Evolutionary conservation across 2,113 vertebrate genomes (phyloP), one percentile per base, ranked within the genome.

Genomic region (Pterocles gutturalis): DNA sequence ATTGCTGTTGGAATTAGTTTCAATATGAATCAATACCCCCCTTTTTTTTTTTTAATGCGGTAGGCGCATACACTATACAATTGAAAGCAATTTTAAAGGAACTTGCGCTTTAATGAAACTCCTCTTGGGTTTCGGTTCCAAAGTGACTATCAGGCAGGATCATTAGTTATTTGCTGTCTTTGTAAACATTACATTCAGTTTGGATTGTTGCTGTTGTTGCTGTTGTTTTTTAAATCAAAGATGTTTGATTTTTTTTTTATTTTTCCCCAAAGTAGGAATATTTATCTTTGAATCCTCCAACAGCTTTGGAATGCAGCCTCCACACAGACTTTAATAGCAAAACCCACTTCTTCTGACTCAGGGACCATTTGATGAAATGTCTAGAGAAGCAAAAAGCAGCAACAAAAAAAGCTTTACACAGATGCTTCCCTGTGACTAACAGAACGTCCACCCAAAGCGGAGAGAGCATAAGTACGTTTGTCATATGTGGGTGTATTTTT

Each of bases 271-370:
- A 90, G 84, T 93, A 98, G 90, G 98, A 95, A 94, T 97, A 98
- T 98, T 98, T 98, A 97, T 97, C 97, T 98, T 97, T 82, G 93
- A 97, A 93, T 86, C 93, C 75, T 92, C 93, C 97, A 93, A 96
- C 96, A 93, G 94, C 97, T 97, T 97, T 97, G 96, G 69, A 89
- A 96, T 95, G 95, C 97, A 98, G 96, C 97, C 97, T 98, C 97
- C 98, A 97, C 97, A 97, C 86, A 95, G 96, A 97, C 96, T 98
- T 98, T 98, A 98, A 98, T 98, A 98, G 98, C 97, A 97, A 98
- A 98, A 96, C 98, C 97, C 97, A 98, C 98, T 98, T 97, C 96
- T 96, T 98, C 97, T 98, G 98, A 98, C 98, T 98, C 98, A 98
- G 97, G 97, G 95, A 98, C 98, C 98, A 98, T 98, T 98, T 98